Percentiles rank a stretch among this genome's conserved stretches.
Evolutionary conservation across 2,888 invertebrate species (phyloP).

Genomic region (Drepanosiphum platanoidis): DNA sequence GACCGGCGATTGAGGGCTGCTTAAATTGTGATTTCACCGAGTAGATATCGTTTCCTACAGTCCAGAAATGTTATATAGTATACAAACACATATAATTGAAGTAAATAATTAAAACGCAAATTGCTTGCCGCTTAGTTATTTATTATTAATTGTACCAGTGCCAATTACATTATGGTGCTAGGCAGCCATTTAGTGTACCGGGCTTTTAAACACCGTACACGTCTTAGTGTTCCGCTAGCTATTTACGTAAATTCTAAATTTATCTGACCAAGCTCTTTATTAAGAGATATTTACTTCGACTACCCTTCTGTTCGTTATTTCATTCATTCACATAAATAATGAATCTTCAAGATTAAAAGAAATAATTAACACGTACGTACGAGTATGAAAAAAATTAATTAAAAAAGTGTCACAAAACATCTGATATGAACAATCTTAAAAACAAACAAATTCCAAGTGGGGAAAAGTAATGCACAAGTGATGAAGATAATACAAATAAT

Average conservation of each 20-base stretch:
- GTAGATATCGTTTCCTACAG: no score
- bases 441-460: no score
- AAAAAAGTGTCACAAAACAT: no score
- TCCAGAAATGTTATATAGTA: no score
- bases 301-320: not conserved
- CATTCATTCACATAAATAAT: not conserved
- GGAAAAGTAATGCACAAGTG: no score
- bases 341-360: not conserved
- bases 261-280: slow-evolving; percentile 43
- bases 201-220: slow-evolving; percentile 52
- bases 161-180: slow-evolving; percentile 45
- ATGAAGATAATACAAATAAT: no score
- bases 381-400: not conserved
- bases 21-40: no score
- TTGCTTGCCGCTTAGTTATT: slow-evolving; percentile 15
- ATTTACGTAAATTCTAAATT: slow-evolving; percentile 57
- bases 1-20: no score
- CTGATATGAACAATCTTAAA: no score
- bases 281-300: slow-evolving; percentile 12
- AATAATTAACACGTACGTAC: not conserved
- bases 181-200: slow-evolving; percentile 37
- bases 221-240: slow-evolving; percentile 50
- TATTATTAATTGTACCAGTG: slow-evolving; percentile 48
- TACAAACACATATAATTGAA: no score
- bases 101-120: slow-evolving; percentile 17